Evolutionary conservation across 2,113 vertebrate genomes (phyloP).

Genomic region (Pan paniscus): DNA sequence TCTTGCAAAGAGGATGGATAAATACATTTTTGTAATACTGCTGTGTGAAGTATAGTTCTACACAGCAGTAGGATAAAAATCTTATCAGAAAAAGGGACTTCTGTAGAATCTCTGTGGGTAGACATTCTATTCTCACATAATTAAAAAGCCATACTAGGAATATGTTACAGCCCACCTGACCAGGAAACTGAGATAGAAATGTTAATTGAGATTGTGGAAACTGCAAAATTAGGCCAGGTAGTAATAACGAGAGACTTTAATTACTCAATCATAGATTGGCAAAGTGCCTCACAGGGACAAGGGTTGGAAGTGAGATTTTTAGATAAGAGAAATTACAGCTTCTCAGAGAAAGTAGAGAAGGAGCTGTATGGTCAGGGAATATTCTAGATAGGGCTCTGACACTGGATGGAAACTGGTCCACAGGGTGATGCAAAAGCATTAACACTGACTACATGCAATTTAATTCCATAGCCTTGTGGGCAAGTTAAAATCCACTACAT

Average conservation of each 20-base stretch:
- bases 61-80: conserved; percentile 71
- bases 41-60: conserved; percentile 34
- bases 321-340: conserved; percentile 66
- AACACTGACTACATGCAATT: neutral
- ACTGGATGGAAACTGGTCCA: neutral
- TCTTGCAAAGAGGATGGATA: conserved; percentile 41
- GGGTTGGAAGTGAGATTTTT: conserved; percentile 67
- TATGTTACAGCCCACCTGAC: conserved; percentile 74
- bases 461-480: neutral
- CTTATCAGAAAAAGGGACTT: conserved; percentile 69
- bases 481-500: neutral
- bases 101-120: conserved; percentile 72
- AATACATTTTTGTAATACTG: conserved; percentile 61
- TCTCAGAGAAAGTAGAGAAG: conserved; percentile 31
- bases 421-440: neutral
- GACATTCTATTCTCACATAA: conserved; percentile 76
- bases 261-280: conserved; percentile 74
- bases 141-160: conserved; percentile 76
- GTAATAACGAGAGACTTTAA: conserved; percentile 73
- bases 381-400: neutral
- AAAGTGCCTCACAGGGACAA: conserved; percentile 71
- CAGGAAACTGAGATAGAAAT: conserved; percentile 73
- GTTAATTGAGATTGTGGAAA: conserved; percentile 74
- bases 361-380: neutral
- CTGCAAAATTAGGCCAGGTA: conserved; percentile 68